Conservation (phyloP, 2,113 vertebrate species). For the Heptranchias perlo region DNA sequence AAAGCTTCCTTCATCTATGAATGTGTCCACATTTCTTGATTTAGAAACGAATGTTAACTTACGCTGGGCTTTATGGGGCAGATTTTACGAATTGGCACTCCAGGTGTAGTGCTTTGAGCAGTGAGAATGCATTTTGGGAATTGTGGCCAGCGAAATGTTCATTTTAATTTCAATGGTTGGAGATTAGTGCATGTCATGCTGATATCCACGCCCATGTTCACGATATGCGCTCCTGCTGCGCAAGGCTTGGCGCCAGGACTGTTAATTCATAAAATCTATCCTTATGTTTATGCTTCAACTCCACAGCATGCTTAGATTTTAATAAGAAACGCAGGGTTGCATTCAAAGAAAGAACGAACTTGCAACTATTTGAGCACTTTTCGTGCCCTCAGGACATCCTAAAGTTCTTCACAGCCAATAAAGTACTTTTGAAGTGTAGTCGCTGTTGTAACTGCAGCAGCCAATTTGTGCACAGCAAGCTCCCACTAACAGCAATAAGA, state of each 20-base stretch:
- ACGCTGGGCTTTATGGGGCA: not conserved
- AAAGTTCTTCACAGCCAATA: no score
- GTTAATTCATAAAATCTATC: no score
- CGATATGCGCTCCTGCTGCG: no score
- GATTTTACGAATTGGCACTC: not conserved
- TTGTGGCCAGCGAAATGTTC: no score
- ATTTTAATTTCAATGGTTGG: no score
- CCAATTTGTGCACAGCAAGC: not conserved
- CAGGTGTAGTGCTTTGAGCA: not conserved
- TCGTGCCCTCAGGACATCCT: not conserved
- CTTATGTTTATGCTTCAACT: not conserved
- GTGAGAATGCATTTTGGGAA: no score
- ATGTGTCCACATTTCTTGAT: not conserved
- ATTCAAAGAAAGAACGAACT: not conserved
- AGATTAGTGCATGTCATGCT: no score
- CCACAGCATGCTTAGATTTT: not conserved
- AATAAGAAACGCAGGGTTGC: not conserved
- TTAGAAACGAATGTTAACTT: not conserved
- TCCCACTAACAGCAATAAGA: not conserved
- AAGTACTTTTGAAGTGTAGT: not conserved
- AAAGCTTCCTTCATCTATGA: not conserved
- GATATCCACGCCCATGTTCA: no score
- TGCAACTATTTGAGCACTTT: not conserved
- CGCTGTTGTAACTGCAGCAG: not conserved
- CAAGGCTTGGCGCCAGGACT: no score